phyloP scores from a whole-genome alignment of 2,888 invertebrate species.

The Machimus rusticus region DNA sequence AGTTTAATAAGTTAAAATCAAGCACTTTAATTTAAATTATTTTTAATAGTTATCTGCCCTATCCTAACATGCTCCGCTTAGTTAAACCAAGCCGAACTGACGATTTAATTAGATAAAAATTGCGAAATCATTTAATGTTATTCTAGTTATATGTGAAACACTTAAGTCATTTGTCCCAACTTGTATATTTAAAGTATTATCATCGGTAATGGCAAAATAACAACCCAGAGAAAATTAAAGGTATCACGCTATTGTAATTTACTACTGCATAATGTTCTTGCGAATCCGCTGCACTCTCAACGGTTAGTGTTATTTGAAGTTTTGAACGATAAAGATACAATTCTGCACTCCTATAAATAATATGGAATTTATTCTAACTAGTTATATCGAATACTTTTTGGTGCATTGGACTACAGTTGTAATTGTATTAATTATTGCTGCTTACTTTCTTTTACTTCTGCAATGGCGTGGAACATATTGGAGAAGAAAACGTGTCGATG shows the following conservation, averaged over 20 bases:
- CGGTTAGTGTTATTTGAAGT: not conserved
- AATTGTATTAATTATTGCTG: not conserved
- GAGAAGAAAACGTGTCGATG: slow-evolving; percentile 30
- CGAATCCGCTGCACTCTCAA: not conserved
- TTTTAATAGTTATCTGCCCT: not conserved
- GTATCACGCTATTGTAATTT: not conserved
- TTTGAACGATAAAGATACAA: not conserved
- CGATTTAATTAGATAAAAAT: not conserved
- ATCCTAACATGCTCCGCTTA: not conserved
- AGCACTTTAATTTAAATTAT: too few species aligned
- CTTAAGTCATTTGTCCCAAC: not conserved
- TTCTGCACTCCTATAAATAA: not conserved
- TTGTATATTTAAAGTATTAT: not conserved
- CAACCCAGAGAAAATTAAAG: not conserved
- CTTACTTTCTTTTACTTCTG: not conserved
- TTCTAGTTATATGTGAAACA: too few species aligned
- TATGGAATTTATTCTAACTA: not conserved
- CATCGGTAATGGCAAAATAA: not conserved
- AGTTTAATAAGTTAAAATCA: too few species aligned
- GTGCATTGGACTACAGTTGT: not conserved
- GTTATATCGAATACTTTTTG: not conserved
- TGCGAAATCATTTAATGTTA: not conserved
- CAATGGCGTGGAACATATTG: slow-evolving; percentile 37
- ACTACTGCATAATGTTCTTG: not conserved
- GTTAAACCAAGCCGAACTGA: not conserved